phyloP scores from a whole-genome alignment of 2,888 invertebrate species.

The Athetis lepigone region DNA sequence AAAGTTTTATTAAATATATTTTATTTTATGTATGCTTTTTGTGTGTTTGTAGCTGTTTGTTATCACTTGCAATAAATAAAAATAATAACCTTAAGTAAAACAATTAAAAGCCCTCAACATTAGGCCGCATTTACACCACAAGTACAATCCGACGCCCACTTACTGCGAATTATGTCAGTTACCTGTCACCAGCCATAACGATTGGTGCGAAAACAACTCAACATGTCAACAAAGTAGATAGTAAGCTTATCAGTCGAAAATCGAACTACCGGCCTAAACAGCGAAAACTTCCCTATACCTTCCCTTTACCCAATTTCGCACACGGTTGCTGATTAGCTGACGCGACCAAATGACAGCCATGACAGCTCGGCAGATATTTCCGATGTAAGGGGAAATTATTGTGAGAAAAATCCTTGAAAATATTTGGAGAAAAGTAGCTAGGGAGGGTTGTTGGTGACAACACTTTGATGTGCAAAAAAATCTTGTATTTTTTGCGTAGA shows the following conservation, averaged over 20 bases:
- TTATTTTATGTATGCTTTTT: no score
- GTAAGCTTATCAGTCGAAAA: neutral
- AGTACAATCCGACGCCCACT: no score
- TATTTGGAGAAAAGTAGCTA: conserved; percentile 13
- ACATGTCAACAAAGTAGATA: conserved; percentile 1
- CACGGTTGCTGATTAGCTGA: conserved; percentile 34
- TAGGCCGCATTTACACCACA: no score
- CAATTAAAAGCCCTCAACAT: no score
- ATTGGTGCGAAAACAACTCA: no score
- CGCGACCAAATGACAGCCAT: conserved; percentile 16
- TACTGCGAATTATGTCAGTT: no score
- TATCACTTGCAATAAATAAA: no score
- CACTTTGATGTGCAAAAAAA: neutral
- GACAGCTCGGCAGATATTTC: conserved; percentile 38
- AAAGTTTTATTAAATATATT: no score
- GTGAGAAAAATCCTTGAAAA: conserved; percentile 7
- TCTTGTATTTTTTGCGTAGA: no score
- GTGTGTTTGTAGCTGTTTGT: no score
- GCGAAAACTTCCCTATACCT: neutral
- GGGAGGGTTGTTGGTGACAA: neutral
- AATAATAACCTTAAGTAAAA: no score
- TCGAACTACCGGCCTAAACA: neutral
- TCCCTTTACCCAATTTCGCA: conserved; percentile 24
- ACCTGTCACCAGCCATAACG: no score
- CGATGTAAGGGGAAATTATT: conserved; percentile 28